These are phyloP conservation scores for Psittacara wagleri DNA, from an alignment of 2,113 vertebrate genomes.

Conservation along the genomic window DNA sequence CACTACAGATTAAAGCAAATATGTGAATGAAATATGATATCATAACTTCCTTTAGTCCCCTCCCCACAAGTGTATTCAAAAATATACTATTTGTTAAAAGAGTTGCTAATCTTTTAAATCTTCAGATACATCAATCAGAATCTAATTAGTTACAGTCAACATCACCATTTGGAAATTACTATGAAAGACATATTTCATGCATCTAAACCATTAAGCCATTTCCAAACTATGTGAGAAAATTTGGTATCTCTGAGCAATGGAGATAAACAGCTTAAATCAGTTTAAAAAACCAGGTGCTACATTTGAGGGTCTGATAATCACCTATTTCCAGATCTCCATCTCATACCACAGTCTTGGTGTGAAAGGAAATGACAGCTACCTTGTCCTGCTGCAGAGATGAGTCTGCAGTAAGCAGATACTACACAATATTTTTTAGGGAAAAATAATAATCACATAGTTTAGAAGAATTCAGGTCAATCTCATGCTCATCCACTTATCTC, in stretches of 20 bases:
- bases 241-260: not conserved
- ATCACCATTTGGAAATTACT: not conserved
- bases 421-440: not conserved
- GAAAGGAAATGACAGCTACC: not conserved
- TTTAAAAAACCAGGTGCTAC: not conserved
- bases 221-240: not conserved
- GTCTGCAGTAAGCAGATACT: not conserved
- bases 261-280: not conserved
- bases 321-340: not conserved
- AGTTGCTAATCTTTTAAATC: not conserved
- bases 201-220: not conserved
- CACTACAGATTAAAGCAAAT: not conserved
- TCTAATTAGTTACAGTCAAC: not conserved
- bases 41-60: not conserved
- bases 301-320: not conserved
- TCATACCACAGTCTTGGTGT: not conserved
- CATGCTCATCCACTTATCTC: not conserved
- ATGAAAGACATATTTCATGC: not conserved
- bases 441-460: not conserved
- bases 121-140: not conserved
- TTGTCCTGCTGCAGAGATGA: not conserved
- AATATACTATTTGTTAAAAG: not conserved
- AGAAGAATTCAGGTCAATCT: not conserved
- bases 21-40: not conserved
- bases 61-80: not conserved